These are phyloP conservation scores for Drepanosiphum platanoidis DNA, from an alignment of 2,888 invertebrate species.

Conservation along the genomic window DNA sequence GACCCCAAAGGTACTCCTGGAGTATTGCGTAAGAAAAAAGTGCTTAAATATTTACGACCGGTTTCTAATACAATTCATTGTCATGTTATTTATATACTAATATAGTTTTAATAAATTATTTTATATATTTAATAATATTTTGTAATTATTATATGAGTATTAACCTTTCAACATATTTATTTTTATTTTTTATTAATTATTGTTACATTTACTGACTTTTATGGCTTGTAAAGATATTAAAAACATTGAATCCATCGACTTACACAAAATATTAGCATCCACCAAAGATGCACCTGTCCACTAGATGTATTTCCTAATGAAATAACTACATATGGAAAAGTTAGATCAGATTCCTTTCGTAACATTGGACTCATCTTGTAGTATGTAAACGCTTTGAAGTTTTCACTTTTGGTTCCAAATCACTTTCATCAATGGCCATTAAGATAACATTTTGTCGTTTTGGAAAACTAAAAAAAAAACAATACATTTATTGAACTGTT, in stretches of 20 bases:
- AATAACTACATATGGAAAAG: conserved; percentile 22
- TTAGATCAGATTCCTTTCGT: conserved; percentile 31
- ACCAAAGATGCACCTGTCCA: conserved; percentile 19
- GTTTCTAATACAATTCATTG: too few species aligned
- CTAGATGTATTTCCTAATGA: conserved; percentile 17
- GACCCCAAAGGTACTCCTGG: too few species aligned
- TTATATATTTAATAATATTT: too few species aligned
- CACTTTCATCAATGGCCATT: conserved; percentile 13
- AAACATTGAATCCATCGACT: conserved; percentile 9
- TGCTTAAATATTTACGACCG: too few species aligned
- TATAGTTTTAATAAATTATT: too few species aligned
- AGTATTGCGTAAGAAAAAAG: too few species aligned
- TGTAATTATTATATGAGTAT: too few species aligned
- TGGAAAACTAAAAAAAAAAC: conserved; percentile 49
- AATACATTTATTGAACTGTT: conserved; percentile 14
- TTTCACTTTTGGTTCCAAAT: not conserved
- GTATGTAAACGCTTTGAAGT: conserved; percentile 40
- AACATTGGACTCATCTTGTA: conserved; percentile 7
- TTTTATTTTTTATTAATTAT: too few species aligned
- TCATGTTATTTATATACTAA: too few species aligned
- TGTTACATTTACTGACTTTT: not conserved
- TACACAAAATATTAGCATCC: not conserved
- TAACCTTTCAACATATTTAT: too few species aligned
- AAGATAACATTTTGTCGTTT: conserved; percentile 14
- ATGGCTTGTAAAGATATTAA: conserved; percentile 22